These are phyloP conservation scores for Tigriopus japonicus DNA, from an alignment of 1,140 invertebrate genomes.

Conservation along the genomic window DNA sequence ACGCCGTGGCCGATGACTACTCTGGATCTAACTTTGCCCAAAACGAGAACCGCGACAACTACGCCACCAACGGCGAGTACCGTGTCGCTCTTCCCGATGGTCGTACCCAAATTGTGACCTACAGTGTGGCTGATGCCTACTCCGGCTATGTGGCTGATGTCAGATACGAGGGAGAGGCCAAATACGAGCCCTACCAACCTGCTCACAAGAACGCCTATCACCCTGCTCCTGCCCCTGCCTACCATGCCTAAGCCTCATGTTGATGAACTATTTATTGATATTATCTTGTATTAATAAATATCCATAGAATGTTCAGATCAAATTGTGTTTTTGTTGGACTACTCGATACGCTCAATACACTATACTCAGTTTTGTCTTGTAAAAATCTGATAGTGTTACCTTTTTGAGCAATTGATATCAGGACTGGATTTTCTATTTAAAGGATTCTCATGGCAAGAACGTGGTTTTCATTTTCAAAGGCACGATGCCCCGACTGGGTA, in stretches of 20 bases:
- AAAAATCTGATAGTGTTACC: too few relatives aligned
- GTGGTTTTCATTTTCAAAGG: too few relatives aligned
- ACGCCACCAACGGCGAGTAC: constrained; percentile 16
- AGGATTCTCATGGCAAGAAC: too few relatives aligned
- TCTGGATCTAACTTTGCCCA: constrained; percentile 20
- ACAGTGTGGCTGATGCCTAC: constrained; percentile 14
- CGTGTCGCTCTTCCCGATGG: constrained; percentile 16
- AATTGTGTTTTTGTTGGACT: too few relatives aligned
- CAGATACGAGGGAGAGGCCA: constrained; percentile 13
- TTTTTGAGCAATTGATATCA: too few relatives aligned
- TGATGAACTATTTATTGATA: background rate
- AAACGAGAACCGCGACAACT: constrained; percentile 19
- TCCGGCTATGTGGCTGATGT: constrained; percentile 16
- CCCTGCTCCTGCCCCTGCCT: background rate
- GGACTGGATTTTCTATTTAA: too few relatives aligned
- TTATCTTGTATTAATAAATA: too few relatives aligned
- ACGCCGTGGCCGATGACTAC: constrained; percentile 20
- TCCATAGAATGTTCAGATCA: too few relatives aligned
- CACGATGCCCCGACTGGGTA: too few relatives aligned
- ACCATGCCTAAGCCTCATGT: constrained; percentile 4
- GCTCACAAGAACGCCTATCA: background rate
- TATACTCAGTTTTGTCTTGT: too few relatives aligned
- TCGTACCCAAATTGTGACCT: constrained; percentile 31
- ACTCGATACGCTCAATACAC: too few relatives aligned
- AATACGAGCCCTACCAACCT: background rate